phyloP scores from a whole-genome alignment of 2,113 vertebrate genomes.

The Willisornis vidua region DNA sequence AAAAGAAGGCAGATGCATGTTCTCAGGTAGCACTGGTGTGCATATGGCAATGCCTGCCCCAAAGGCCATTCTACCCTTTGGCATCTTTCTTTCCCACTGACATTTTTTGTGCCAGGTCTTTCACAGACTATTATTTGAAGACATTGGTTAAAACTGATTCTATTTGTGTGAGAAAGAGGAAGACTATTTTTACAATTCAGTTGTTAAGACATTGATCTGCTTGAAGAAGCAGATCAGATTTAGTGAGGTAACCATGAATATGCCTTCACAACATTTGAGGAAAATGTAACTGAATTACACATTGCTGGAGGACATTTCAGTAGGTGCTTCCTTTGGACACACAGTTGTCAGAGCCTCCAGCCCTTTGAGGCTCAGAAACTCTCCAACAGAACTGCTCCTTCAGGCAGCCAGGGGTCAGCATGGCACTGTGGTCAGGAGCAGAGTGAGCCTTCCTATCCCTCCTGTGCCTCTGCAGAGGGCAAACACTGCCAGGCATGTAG shows the following conservation, averaged over 20 bases:
- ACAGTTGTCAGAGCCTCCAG: not conserved
- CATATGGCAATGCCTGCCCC: not conserved
- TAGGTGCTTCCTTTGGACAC: not conserved
- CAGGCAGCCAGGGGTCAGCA: not conserved
- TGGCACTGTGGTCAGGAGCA: not conserved
- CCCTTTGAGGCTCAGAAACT: not conserved
- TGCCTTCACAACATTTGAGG: not conserved
- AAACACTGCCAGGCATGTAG: not conserved
- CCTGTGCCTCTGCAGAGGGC: not conserved
- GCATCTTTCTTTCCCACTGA: not conserved
- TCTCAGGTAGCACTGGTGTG: not conserved
- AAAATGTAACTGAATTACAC: not conserved
- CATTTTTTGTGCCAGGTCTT: not conserved
- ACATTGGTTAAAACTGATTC: not conserved
- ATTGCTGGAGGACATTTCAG: not conserved
- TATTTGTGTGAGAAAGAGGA: not conserved
- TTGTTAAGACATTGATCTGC: not conserved
- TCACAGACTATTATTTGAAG: not conserved
- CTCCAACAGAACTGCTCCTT: not conserved
- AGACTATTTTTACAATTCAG: not conserved
- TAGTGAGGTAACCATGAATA: not conserved
- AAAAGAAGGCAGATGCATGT: not conserved
- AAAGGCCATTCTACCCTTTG: not conserved
- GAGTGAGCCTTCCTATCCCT: rapidly evolving
- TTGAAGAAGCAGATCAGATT: not conserved